Evolutionary conservation across 2,888 invertebrate species (phyloP).

Genomic region (Lacanobia oleracea): DNA sequence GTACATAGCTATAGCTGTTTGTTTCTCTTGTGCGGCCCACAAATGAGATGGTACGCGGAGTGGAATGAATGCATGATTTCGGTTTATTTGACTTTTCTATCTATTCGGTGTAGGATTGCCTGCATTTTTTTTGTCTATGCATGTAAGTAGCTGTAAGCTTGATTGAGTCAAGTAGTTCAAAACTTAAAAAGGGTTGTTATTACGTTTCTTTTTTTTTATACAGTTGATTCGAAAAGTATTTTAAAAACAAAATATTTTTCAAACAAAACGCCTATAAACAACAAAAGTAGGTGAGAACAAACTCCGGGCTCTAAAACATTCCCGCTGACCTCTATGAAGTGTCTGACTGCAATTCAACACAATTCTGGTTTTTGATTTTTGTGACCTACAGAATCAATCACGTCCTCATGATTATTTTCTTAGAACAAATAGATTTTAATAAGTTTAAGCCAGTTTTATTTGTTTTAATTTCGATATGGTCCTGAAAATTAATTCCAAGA

Average conservation of each 20-base stretch:
- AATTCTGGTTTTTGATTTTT: too few relatives aligned
- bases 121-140: conserved; percentile 25
- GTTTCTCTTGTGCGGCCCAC: conserved; percentile 81
- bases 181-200: background rate
- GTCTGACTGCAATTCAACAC: too few relatives aligned
- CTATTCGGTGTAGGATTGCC: conserved; percentile 43
- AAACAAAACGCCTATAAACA: too few relatives aligned
- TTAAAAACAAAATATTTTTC: background rate
- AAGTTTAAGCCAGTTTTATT: too few relatives aligned
- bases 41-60: conserved; percentile 85
- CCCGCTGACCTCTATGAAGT: too few relatives aligned
- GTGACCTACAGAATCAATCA: too few relatives aligned
- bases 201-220: background rate
- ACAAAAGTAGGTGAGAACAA: too few relatives aligned
- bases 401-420: too few relatives aligned
- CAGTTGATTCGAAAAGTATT: background rate
- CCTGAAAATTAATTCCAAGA: too few relatives aligned
- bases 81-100: conserved; percentile 75
- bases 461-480: too few relatives aligned
- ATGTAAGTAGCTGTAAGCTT: background rate
- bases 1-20: conserved; percentile 68
- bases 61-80: conserved; percentile 86
- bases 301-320: too few relatives aligned
- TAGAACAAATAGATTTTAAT: too few relatives aligned
- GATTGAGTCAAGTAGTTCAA: background rate